These are phyloP conservation scores for Drosophila paulistorum DNA, from an alignment of 1,140 invertebrate genomes.

Conservation along the genomic window DNA sequence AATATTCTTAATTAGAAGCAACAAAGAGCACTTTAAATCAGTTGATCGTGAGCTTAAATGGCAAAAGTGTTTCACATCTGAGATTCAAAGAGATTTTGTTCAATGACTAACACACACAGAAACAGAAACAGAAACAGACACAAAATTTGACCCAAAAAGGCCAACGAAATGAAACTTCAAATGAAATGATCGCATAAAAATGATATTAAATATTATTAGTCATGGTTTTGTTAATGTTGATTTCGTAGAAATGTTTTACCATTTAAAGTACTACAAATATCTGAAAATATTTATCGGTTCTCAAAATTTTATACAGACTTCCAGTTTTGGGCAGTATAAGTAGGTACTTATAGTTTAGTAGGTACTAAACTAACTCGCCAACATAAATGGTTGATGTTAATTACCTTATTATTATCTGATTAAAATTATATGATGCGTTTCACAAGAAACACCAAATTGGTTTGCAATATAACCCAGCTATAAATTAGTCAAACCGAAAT, in stretches of 20 bases:
- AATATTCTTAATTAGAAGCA: conserved; percentile 10
- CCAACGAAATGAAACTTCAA: conserved; percentile 4
- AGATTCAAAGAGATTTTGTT: conserved; percentile 2
- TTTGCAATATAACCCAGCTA: too few species aligned
- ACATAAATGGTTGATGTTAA: too few species aligned
- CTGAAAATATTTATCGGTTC: too few species aligned
- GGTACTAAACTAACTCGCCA: too few species aligned
- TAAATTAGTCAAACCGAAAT: too few species aligned
- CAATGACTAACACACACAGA: background rate
- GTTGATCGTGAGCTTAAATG: conserved; percentile 7
- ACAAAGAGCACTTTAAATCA: background rate
- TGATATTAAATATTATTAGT: conserved; percentile 13
- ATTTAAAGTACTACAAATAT: background rate
- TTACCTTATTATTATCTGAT: too few species aligned
- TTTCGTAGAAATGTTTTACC: background rate
- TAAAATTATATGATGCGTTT: too few species aligned
- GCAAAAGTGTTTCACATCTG: background rate
- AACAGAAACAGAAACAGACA: too few species aligned
- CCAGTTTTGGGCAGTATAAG: too few species aligned
- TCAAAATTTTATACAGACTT: too few species aligned
- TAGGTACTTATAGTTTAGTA: too few species aligned
- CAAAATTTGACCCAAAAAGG: conserved; percentile 5
- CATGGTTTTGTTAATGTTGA: background rate
- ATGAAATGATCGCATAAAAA: background rate
- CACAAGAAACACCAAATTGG: too few species aligned